Conservation (phyloP, 2,797 vertebrate genomes). For the Channallabes apus region DNA sequence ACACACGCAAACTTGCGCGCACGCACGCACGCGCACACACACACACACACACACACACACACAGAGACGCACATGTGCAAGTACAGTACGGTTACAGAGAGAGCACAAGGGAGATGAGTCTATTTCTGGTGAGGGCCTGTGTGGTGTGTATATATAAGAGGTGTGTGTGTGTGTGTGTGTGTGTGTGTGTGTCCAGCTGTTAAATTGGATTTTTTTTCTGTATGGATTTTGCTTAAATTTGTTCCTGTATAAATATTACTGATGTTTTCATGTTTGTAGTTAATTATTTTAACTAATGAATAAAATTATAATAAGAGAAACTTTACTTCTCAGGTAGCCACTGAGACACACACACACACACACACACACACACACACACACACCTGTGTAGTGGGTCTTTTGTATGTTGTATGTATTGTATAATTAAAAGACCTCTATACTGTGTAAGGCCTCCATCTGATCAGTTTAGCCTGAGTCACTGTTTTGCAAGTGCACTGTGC, state of each 20-base stretch:
- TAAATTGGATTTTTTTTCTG: too few species aligned
- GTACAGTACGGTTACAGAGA: too few species aligned
- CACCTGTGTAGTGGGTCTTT: too few species aligned
- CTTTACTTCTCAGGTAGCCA: neutral
- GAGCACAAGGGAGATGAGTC: neutral
- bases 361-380: too few species aligned
- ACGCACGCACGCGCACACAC: too few species aligned
- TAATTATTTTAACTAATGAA: neutral
- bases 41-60: neutral
- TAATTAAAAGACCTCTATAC: too few species aligned
- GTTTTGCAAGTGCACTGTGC: slow-evolving; percentile 5
- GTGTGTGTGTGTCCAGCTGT: too few species aligned
- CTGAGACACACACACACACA: neutral
- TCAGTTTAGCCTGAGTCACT: neutral
- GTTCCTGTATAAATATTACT: neutral
- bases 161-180: too few species aligned
- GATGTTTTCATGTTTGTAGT: neutral
- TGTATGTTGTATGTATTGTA: neutral
- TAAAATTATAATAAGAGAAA: neutral
- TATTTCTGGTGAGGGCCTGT: neutral
- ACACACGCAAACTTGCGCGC: neutral
- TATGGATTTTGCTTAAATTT: neutral
- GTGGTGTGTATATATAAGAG: too few species aligned
- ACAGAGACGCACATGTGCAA: too few species aligned
- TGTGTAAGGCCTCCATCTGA: neutral